These are phyloP conservation scores for Agrotis ipsilon DNA, from an alignment of 2,888 invertebrate genomes.

Conservation along the genomic window DNA sequence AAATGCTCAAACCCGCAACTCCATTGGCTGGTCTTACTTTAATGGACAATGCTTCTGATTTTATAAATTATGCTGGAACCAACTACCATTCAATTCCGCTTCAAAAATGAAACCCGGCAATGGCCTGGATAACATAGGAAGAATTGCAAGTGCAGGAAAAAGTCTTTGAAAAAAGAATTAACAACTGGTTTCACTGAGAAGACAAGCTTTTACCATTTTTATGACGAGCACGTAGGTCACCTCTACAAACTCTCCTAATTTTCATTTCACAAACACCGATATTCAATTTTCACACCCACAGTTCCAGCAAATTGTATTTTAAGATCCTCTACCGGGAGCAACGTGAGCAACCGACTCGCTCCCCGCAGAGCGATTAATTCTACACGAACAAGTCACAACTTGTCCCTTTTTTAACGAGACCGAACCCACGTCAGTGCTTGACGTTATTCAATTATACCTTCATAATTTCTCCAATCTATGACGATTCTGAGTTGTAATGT, in stretches of 20 bases:
- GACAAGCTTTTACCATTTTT: not conserved
- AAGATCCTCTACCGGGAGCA: constrained; percentile 11
- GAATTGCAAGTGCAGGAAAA: too few species aligned
- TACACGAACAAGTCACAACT: constrained; percentile 50
- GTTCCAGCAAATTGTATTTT: constrained; percentile 41
- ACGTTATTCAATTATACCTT: constrained; percentile 42
- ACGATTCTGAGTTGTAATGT: constrained; percentile 1
- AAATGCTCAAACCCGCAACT: too few species aligned
- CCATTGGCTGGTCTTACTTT: too few species aligned
- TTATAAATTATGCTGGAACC: too few species aligned
- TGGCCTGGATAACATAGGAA: too few species aligned
- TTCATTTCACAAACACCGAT: not conserved
- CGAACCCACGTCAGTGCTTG: constrained; percentile 34
- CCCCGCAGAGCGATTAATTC: constrained; percentile 35
- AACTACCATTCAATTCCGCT: too few species aligned
- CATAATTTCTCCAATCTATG: constrained; percentile 37
- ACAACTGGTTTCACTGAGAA: not conserved
- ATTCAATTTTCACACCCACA: constrained; percentile 15
- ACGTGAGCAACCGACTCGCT: constrained; percentile 21
- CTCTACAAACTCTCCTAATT: not conserved
- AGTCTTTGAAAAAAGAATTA: too few species aligned
- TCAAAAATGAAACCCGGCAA: too few species aligned
- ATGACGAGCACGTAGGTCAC: not conserved
- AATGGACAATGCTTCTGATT: too few species aligned
- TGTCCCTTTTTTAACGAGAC: constrained; percentile 49